phyloP scores from a whole-genome alignment of 92 coral and sea anemone genomes.

The Epizoanthus ramosus region DNA sequence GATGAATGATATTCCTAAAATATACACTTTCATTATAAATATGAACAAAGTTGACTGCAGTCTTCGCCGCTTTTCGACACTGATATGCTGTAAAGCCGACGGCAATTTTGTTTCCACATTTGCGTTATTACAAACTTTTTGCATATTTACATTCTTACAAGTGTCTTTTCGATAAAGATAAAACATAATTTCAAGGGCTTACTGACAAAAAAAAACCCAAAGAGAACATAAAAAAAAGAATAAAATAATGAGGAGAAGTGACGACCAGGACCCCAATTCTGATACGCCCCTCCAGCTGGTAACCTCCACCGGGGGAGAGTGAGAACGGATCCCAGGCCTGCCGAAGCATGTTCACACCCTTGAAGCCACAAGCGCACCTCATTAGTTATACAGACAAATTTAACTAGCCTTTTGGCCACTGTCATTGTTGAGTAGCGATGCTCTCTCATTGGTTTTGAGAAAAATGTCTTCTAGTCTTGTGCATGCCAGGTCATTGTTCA shows the following conservation, averaged over 20 bases:
- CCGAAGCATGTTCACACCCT: too few relatives aligned
- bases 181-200: neutral
- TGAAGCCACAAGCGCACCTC: neutral
- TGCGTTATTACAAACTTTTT: neutral
- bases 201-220: neutral
- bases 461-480: conserved; percentile 3
- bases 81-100: neutral
- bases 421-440: conserved; percentile 1
- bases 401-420: too few relatives aligned
- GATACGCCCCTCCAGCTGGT: neutral
- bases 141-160: neutral
- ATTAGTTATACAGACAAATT: neutral
- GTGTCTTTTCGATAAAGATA: neutral
- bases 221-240: neutral
- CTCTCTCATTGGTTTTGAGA: conserved; percentile 1
- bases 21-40: neutral
- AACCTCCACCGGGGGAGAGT: neutral
- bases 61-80: neutral
- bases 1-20: neutral
- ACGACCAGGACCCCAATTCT: neutral
- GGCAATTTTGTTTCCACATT: neutral
- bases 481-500: conserved; percentile 5
- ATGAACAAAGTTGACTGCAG: neutral
- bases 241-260: neutral
- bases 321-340: too few relatives aligned